These are phyloP conservation scores for Pseudomyrmex concolor DNA, from an alignment of 1,140 invertebrate species.

Conservation along the genomic window DNA sequence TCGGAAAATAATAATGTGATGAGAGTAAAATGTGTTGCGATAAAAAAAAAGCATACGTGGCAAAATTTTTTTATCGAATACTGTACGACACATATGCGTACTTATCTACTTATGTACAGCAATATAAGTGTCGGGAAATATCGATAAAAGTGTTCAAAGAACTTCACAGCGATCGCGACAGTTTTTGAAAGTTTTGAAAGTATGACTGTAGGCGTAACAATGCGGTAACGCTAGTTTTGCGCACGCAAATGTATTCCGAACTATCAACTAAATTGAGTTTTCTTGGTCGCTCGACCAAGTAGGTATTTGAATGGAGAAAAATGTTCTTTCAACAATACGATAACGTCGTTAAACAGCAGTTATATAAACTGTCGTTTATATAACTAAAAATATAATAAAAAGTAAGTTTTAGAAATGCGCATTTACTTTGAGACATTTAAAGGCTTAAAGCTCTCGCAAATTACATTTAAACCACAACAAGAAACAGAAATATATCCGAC, in stretches of 20 bases:
- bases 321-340: constrained; percentile 11
- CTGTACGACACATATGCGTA: neutral
- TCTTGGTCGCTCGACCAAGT: neutral
- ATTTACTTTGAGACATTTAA: constrained; percentile 1
- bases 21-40: no score
- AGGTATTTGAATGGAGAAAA: constrained; percentile 23
- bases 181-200: neutral
- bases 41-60: no score
- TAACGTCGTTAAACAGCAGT: constrained; percentile 27
- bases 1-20: constrained; percentile 19
- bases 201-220: neutral
- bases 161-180: neutral
- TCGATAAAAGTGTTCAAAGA: neutral
- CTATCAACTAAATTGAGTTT: constrained; percentile 33
- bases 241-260: constrained; percentile 23
- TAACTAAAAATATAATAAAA: constrained; percentile 17
- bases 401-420: constrained; percentile 10
- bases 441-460: neutral
- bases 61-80: no score
- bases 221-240: neutral
- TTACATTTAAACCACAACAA: neutral
- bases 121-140: neutral
- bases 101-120: neutral
- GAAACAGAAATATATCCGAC: neutral
- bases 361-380: neutral